Evolutionary conservation across 2,113 vertebrate species (phyloP), one percentile per base, ranked within the genome.

Genomic region (Marmota flaviventris): DNA sequence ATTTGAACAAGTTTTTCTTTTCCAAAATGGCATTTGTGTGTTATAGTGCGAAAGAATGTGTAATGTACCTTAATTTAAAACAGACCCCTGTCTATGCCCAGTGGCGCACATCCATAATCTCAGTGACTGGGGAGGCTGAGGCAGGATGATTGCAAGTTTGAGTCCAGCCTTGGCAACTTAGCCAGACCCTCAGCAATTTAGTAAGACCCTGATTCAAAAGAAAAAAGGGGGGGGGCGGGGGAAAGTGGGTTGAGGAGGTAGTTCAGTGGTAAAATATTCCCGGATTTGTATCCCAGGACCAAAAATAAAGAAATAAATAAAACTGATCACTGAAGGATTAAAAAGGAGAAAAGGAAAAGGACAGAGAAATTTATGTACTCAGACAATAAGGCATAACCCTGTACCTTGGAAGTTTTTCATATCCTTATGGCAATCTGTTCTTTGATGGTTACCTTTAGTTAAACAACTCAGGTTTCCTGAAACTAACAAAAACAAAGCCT

Each of bases 401-500:
- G 18, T 45, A 96, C n/a, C 9, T 82, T 91, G 67, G 4, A 67
- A 78, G 87, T 39, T 85, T 53, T 96, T n/a, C 34, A 94, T 42
- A 76, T 24, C 24, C 10, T 7, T 63, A 25, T 45, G 10, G 9
- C 72, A 42, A 69, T 84, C 5, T 48, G 16, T 65, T 85, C 48
- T 83, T 7, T 75, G 45, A 85, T n/a, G 61, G 83, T 92, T 93
- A 67, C 2, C 1, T 61, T 86, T 76, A 48, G 25, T 58, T 53
- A 79, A 78, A 56, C 34, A 85, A 81, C 17, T 72, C 37, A 45
- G 42, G 24, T 69, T 89, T 90, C 20, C 69, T 78, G 32, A 94
- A 75, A 89, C 53, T 67, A 65, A n/a, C 79, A 11, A 70, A 70
- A 88, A 75, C 24, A n/a, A 61, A 20, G 32, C 42, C 25, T 69